A percentile compares a stretch with the other conserved stretches of the same genome.
These are phyloP conservation scores for Sinella curviseta DNA, from an alignment of 1,140 invertebrate genomes.

Conservation along the genomic window DNA sequence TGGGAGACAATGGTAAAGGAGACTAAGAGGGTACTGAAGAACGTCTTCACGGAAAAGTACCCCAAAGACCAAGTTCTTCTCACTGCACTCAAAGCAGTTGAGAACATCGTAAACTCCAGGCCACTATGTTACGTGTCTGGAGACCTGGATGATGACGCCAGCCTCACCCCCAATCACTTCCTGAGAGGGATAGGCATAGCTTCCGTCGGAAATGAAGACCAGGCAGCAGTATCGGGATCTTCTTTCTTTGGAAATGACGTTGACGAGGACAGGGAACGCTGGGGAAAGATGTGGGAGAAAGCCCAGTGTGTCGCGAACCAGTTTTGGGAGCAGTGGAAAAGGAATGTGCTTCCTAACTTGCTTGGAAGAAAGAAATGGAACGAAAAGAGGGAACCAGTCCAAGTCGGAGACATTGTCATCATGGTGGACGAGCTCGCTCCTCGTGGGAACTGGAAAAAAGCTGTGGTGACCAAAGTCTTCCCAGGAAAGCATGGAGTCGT, in stretches of 20 bases:
- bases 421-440: neutral
- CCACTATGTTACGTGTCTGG: constrained; percentile 44
- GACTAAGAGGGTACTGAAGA: too few relatives aligned
- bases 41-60: too few relatives aligned
- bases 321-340: constrained; percentile 24
- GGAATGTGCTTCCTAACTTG: neutral
- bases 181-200: neutral
- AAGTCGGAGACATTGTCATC: neutral
- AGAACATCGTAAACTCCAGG: constrained; percentile 48
- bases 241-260: neutral
- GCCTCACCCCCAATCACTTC: constrained; percentile 50
- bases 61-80: too few relatives aligned
- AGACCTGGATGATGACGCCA: constrained; percentile 39
- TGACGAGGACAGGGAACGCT: neutral
- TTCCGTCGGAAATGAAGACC: neutral
- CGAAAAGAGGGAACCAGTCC: neutral
- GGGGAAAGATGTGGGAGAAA: constrained; percentile 3
- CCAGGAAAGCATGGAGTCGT: neutral
- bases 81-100: constrained; percentile 46
- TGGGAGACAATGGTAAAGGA: too few relatives aligned
- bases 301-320: constrained; percentile 24
- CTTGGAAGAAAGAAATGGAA: neutral
- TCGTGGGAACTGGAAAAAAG: neutral
- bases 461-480: neutral
- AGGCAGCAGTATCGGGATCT: neutral